Conservation (phyloP, 2,113 vertebrate species). For the Heterotis niloticus region DNA sequence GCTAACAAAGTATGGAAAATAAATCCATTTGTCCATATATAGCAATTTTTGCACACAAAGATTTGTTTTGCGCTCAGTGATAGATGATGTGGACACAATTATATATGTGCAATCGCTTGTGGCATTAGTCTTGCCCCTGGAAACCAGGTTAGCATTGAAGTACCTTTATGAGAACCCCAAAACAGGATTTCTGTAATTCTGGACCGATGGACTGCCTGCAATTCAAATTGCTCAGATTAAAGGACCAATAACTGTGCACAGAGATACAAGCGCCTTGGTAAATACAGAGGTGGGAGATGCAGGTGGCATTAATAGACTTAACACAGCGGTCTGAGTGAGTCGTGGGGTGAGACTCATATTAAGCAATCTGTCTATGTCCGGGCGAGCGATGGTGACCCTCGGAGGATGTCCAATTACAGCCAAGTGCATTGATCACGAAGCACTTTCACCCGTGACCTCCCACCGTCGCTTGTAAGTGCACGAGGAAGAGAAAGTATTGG, state of each 20-base stretch:
- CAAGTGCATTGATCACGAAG: constrained; percentile 47
- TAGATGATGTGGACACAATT: constrained; percentile 51
- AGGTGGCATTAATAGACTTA: constrained; percentile 70
- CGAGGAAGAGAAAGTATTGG: background rate
- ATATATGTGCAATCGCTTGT: constrained; percentile 52
- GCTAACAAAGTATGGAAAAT: background rate
- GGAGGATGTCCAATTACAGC: constrained; percentile 49
- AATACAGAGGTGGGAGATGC: constrained; percentile 61
- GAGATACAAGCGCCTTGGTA: constrained; percentile 59
- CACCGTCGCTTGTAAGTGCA: constrained; percentile 4
- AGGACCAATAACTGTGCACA: constrained; percentile 56
- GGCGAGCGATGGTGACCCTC: constrained; percentile 43
- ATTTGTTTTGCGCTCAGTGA: constrained; percentile 30
- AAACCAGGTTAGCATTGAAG: constrained; percentile 75
- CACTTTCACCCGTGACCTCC: constrained; percentile 46
- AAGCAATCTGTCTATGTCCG: constrained; percentile 68
- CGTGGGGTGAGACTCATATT: constrained; percentile 58
- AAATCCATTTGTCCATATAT: constrained; percentile 38
- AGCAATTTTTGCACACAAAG: constrained; percentile 29
- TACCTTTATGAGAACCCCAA: constrained; percentile 63
- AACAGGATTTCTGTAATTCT: constrained; percentile 53
- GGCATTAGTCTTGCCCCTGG: constrained; percentile 53
- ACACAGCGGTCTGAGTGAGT: constrained; percentile 50
- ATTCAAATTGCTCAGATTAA: constrained; percentile 57
- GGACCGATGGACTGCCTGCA: constrained; percentile 57